Base-by-base conservation (phyloP, 2,113 vertebrate genomes). In the Leuciscus idus region DNA sequence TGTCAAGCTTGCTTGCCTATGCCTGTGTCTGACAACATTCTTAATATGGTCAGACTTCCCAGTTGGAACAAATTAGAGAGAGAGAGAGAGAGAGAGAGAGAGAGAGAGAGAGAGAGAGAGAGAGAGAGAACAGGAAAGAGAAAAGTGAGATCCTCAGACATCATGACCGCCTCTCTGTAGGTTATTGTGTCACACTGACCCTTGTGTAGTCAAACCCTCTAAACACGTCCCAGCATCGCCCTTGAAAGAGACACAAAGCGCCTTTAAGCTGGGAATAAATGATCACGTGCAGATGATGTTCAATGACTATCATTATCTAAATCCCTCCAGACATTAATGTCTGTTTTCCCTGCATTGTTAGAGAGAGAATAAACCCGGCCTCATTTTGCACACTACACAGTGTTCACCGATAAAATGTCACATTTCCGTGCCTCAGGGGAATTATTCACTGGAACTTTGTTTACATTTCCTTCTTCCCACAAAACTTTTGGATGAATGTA, bases 61-160 rank as follows among this genome's bases (percentile, higher is more conserved):
- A 70, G 26, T 30, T 70, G 17, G 43, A 81, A 66, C 9, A n/a
- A 36, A 39, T 59, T 10, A 28, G 13, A 80, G 55, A n/a, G 23
- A n/a, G 77, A 62, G 36, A 28, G 57, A 62, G 46, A 28, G 52
- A 43, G 12, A 17, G 10, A 64, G 10, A 55, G 36, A 48, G 92
- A 72, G 79, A 85, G 46, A 28, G 52, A 43, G 12, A 9, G 17
- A 62, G 36, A 48, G 92, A 72, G 79, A 85, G 46, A 28, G 52
- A 43, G 12, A 9, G 17, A 17, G 52, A 46, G 2, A 85, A 55
- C 85, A 4, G 82, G 85, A 75, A 84, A 87, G 26, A 87, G 26
- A 61, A 23, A 84, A 5, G 62, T 30, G 62, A 13, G 46, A 82
- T 68, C 30, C 43, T 82, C 46, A 70, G 43, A 68, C 59, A 43